Conservation (phyloP, 1,140 invertebrate species). For the Araneus ventricosus region DNA sequence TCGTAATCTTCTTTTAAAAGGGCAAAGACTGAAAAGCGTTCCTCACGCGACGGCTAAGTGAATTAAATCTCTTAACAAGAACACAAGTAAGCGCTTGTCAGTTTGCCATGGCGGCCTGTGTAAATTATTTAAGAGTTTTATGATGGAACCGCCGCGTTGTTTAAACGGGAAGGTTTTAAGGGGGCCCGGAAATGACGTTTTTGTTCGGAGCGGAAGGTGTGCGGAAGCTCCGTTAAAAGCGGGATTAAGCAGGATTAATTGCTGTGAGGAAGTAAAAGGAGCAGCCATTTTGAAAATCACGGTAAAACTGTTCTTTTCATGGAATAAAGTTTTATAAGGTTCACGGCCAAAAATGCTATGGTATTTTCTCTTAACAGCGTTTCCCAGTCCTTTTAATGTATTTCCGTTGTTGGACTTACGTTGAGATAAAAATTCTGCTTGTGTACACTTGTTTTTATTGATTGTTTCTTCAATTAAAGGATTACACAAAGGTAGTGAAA, state of each 20-base stretch:
- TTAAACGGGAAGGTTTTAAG: constrained; percentile 17
- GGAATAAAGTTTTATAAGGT: neutral
- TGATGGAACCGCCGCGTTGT: neutral
- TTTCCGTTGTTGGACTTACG: constrained; percentile 19
- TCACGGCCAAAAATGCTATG: neutral
- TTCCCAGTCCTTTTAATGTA: constrained; percentile 21
- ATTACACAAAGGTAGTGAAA: neutral
- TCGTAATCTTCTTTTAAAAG: neutral
- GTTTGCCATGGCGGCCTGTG: neutral
- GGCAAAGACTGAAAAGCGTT: neutral
- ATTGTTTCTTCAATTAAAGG: constrained; percentile 32
- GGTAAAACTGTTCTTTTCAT: neutral
- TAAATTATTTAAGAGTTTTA: constrained; percentile 66
- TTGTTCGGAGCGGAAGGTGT: constrained; percentile 39
- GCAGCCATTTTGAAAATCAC: neutral
- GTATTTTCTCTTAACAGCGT: neutral
- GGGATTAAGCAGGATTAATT: constrained; percentile 67
- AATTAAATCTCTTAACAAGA: constrained; percentile 41
- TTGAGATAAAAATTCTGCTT: neutral
- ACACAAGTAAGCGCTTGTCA: neutral
- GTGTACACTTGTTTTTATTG: neutral
- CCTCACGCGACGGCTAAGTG: constrained; percentile 28
- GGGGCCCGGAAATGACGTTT: constrained; percentile 62
- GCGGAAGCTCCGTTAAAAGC: constrained; percentile 66
- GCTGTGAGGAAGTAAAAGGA: constrained; percentile 33